Evolutionary conservation across 2,797 vertebrate species (phyloP).

Genomic region (Capromys pilorides): DNA sequence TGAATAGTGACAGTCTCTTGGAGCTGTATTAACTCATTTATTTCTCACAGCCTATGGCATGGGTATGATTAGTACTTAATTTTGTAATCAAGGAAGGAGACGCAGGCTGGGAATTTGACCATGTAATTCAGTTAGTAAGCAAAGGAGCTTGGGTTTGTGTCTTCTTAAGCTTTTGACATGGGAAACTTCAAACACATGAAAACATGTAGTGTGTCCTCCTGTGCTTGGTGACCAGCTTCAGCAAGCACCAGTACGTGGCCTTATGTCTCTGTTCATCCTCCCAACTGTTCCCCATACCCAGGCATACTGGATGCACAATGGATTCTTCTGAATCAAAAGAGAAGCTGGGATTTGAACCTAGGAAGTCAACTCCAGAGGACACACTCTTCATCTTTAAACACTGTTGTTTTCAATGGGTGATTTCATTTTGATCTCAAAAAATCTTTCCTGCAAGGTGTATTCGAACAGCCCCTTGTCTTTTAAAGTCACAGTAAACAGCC

Average conservation of each 20-base stretch:
- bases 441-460: neutral
- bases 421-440: neutral
- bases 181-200: neutral
- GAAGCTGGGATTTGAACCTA: neutral
- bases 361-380: neutral
- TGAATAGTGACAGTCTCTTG: neutral
- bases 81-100: neutral
- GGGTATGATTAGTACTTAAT: neutral
- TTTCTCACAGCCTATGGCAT: neutral
- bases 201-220: rapidly evolving
- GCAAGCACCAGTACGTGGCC: neutral
- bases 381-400: neutral
- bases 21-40: neutral
- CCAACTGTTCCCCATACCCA: too few species aligned
- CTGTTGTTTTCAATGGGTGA: neutral
- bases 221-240: neutral
- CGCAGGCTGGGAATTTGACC: neutral
- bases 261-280: neutral
- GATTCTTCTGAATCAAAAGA: neutral
- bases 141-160: neutral
- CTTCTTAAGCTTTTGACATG: neutral
- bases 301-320: neutral
- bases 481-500: neutral
- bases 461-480: neutral
- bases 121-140: neutral